Evolutionary conservation across 1,140 invertebrate genomes (phyloP).

Genomic region (Zeugodacus cucurbitae): DNA sequence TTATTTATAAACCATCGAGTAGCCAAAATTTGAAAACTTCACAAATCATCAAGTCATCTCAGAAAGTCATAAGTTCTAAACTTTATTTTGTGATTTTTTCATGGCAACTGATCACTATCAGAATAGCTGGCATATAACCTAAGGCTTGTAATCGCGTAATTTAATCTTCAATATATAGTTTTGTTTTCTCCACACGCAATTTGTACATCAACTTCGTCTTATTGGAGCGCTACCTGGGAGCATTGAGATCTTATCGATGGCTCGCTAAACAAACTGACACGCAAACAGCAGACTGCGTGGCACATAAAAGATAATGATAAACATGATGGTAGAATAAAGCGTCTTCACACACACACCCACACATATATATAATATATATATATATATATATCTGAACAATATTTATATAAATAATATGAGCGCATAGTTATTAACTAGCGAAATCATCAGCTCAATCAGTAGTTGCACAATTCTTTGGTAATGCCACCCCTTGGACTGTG

Average conservation of each 20-base stretch:
- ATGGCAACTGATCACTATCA: too few species aligned
- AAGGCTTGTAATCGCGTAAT: too few species aligned
- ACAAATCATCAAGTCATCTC: too few species aligned
- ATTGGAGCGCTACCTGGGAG: neutral
- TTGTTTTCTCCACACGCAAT: neutral
- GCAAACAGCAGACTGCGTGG: neutral
- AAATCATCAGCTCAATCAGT: slow-evolving; percentile 7
- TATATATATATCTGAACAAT: neutral
- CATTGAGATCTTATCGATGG: neutral
- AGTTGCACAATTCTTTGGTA: neutral
- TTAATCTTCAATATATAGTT: too few species aligned
- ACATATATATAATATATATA: neutral
- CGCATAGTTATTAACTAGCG: neutral
- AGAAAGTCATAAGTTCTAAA: too few species aligned
- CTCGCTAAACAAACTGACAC: neutral
- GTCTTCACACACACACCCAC: neutral
- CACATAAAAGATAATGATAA: slow-evolving; percentile 19
- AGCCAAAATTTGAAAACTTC: too few species aligned
- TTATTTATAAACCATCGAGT: too few species aligned
- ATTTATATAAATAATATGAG: neutral
- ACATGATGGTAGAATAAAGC: neutral
- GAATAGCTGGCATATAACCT: too few species aligned
- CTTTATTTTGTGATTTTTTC: too few species aligned
- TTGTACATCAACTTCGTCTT: neutral
- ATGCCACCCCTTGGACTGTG: neutral